Evolutionary conservation across 2,113 vertebrate species (phyloP).

Genomic region (Megatriorchis doriae): DNA sequence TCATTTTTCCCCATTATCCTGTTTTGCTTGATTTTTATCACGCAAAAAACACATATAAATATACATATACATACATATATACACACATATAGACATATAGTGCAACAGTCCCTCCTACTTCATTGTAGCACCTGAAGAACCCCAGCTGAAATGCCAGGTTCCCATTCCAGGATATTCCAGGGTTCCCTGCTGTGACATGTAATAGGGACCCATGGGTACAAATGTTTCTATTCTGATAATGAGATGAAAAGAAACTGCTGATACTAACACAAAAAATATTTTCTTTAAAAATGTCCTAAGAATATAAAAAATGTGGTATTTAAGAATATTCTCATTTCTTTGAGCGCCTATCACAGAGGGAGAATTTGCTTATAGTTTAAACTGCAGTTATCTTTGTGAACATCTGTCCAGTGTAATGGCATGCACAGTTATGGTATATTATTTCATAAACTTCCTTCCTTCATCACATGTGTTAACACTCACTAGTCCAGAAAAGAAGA

Average conservation of each 20-base stretch:
- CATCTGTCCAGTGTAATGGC: background rate
- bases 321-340: background rate
- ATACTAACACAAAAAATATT: background rate
- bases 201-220: fast-evolving
- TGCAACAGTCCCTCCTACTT: background rate
- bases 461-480: background rate
- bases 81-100: fast-evolving
- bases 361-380: background rate
- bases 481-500: background rate
- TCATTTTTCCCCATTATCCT: background rate
- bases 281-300: background rate
- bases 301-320: background rate
- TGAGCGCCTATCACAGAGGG: background rate
- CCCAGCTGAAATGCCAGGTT: background rate
- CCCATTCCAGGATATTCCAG: background rate
- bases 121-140: background rate
- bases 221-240: background rate
- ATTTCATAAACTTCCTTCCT: background rate
- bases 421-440: background rate
- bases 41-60: background rate
- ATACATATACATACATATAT: background rate
- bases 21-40: background rate
- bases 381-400: background rate
- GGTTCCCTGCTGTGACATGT: background rate
- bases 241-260: background rate